These are phyloP conservation scores for Nomada flava DNA, from an alignment of 2,888 invertebrate species.

Conservation along the genomic window DNA sequence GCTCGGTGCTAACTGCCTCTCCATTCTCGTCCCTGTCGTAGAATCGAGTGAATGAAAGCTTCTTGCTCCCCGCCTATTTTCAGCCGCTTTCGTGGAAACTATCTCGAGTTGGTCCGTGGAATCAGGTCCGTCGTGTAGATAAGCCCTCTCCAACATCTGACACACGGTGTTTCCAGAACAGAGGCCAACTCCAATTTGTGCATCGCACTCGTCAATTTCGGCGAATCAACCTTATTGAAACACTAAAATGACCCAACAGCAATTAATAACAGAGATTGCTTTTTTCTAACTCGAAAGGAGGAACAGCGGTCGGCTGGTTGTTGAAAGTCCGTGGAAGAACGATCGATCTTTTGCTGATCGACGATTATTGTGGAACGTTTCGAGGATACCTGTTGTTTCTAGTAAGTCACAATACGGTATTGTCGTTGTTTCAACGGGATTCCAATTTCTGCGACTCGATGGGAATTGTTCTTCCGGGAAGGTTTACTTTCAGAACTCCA, in stretches of 20 bases:
- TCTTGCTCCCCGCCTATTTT: conserved; percentile 38
- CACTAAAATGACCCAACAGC: no score
- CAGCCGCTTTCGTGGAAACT: conserved; percentile 45
- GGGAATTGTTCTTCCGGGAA: neutral
- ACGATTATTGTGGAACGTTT: neutral
- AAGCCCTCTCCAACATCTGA: conserved; percentile 13
- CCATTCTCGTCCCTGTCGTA: conserved; percentile 3
- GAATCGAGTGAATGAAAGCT: conserved; percentile 31
- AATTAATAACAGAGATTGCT: neutral
- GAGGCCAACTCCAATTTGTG: neutral
- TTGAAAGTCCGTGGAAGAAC: neutral
- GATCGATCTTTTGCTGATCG: neutral
- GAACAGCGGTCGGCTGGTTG: neutral
- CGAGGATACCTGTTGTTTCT: neutral
- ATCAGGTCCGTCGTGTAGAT: conserved; percentile 11
- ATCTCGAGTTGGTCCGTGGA: conserved; percentile 31
- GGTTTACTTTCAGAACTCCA: neutral
- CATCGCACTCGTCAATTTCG: conserved; percentile 3
- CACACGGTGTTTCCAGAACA: neutral
- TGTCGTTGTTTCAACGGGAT: neutral
- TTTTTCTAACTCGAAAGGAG: neutral
- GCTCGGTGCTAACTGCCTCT: neutral
- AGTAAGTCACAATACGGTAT: no score
- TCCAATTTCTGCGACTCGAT: neutral
- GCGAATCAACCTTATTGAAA: conserved; percentile 50